Base-by-base conservation (phyloP, 2,113 vertebrate genomes). In the Oophaga pumilio region DNA sequence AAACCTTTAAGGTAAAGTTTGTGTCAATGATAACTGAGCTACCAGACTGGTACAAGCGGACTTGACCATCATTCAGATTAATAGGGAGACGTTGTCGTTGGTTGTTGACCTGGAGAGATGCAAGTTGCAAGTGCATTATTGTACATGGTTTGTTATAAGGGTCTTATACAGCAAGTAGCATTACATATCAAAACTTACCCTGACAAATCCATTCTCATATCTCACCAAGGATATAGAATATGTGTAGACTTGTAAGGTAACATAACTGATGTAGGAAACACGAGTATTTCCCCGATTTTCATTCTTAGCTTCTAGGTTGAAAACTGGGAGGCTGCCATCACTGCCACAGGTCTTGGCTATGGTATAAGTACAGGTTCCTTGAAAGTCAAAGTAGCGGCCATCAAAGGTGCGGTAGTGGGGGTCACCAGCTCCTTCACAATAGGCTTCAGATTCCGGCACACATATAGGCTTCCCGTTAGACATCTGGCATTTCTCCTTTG, bases 1-100 rank as follows among this genome's bases (percentile, higher is more conserved):
- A 78, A 7, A 96, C 90, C 26, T 26, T 91, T 74, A 97, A 89
- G 1, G 76, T 89, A 89, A 96, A 96, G 84, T 91, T 59, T 0
- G 91, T 90, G 28, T 92, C 83, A 6, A 97, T 85, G 28, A 93
- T 6, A 1, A 92, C 28, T 1, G 60, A 92, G 3, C 68, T 91
- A 8, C 95, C 95, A 0, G 93, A 94, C 56, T 95, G 94, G n/a
- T 33, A 91, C 1, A 96, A 15, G 0, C 0, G 53, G 62, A 96
- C 56, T 13, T 93, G 93, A 8, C 89, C 91, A 3, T 86, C 53
- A 7, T 92, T 90, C 0, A 96, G 85, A 50, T 69, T 43, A 10
- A 95, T 33, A 17, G 96, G 95, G 18, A 97, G 93, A 78, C 0
- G 90, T 33, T 93, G 95, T 6, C 86, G 77, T 10, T 11, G 93